A percentile compares a stretch with the other conserved stretches of the same genome.
Conservation (phyloP, 2,113 vertebrate genomes). For the Struthio camelus region DNA sequence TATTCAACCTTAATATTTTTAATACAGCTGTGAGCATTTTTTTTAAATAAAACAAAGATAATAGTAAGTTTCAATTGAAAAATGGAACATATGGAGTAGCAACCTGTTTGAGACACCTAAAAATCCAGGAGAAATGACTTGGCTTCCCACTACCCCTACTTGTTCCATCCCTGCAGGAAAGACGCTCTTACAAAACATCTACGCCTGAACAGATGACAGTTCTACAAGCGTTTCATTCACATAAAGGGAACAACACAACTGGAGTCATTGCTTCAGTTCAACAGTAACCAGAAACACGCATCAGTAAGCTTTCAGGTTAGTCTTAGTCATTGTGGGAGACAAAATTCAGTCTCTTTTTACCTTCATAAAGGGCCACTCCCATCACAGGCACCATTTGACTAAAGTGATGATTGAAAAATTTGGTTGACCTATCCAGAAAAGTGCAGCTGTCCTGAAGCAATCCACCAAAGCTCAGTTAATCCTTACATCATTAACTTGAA, state of each 20-base stretch:
- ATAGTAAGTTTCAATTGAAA: neutral
- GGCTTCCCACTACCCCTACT: neutral
- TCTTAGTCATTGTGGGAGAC: neutral
- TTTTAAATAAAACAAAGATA: neutral
- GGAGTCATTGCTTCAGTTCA: neutral
- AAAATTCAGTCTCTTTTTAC: neutral
- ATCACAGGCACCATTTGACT: neutral
- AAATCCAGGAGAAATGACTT: neutral
- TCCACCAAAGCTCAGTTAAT: neutral
- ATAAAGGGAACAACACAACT: neutral
- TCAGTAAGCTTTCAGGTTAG: neutral
- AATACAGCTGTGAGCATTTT: neutral
- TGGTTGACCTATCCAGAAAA: neutral
- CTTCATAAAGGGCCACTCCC: neutral
- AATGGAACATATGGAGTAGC: neutral
- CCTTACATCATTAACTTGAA: neutral
- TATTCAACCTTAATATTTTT: neutral
- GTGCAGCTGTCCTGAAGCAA: neutral
- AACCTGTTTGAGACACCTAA: neutral
- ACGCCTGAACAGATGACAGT: neutral
- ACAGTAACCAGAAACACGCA: neutral
- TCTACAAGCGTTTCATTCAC: neutral
- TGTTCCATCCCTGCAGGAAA: neutral
- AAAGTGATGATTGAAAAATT: neutral
- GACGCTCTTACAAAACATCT: neutral